These are phyloP conservation scores for Nothura maculosa DNA, from an alignment of 2,797 vertebrate genomes.

Conservation along the genomic window DNA sequence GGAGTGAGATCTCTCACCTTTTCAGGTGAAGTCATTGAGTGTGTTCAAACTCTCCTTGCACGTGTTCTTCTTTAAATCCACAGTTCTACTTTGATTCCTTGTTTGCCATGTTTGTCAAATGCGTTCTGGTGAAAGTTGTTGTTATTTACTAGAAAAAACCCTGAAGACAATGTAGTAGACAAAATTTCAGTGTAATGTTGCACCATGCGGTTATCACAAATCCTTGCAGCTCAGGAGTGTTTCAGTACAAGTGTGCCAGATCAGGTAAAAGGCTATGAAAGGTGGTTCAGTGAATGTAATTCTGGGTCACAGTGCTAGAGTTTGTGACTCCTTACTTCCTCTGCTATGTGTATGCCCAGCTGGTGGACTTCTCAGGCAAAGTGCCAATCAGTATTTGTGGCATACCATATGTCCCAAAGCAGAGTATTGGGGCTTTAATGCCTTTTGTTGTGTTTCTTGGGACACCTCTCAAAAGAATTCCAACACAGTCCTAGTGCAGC, in stretches of 20 bases:
- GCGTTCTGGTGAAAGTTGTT: background rate
- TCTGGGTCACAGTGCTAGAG: background rate
- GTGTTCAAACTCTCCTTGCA: background rate
- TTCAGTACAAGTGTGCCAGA: background rate
- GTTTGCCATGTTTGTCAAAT: background rate
- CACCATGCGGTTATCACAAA: background rate
- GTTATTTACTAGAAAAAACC: background rate
- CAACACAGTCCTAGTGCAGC: background rate
- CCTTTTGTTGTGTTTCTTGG: background rate
- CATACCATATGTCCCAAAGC: background rate
- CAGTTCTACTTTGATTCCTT: background rate
- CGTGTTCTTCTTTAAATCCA: background rate
- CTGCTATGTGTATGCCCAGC: background rate
- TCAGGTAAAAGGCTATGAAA: background rate
- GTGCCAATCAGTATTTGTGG: background rate
- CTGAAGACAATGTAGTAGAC: background rate
- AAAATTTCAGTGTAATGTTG: background rate
- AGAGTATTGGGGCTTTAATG: background rate
- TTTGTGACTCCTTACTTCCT: background rate
- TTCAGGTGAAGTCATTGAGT: background rate
- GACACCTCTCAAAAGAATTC: background rate
- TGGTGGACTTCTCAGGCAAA: background rate
- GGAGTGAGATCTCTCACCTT: background rate
- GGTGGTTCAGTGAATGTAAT: background rate
- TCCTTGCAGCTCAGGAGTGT: background rate